phyloP scores from a whole-genome alignment of 1,140 invertebrate species.

The Drosophila rufa region DNA sequence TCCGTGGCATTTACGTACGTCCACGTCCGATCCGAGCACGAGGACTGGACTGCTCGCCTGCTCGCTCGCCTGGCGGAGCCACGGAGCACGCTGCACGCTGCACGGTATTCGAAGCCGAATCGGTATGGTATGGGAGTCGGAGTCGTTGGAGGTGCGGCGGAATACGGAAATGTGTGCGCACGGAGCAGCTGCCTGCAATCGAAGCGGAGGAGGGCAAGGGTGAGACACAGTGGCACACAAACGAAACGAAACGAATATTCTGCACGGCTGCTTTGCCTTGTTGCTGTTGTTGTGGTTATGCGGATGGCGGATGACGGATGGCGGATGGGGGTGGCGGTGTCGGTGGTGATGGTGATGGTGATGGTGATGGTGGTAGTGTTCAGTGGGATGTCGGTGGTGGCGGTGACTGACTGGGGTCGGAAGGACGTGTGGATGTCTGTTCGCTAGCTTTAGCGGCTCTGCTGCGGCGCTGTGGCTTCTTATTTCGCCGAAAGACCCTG shows the following conservation, averaged over 20 bases:
- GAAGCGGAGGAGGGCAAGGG: constrained; percentile 10
- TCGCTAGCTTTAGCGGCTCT: neutral
- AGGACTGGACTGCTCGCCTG: constrained; percentile 12
- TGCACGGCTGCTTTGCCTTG: constrained; percentile 18
- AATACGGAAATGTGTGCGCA: constrained; percentile 30
- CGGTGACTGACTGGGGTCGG: neutral
- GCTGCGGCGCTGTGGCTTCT: constrained; percentile 3
- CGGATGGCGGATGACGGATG: constrained; percentile 13
- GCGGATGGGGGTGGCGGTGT: constrained; percentile 4
- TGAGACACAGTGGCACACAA: constrained; percentile 26
- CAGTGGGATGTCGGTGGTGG: neutral
- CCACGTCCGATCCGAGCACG: constrained; percentile 18
- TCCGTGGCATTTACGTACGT: constrained; percentile 27
- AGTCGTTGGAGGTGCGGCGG: constrained; percentile 4
- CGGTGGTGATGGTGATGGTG: neutral
- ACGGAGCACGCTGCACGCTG: neutral
- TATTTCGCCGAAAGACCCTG: constrained; percentile 25
- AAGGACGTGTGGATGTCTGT: constrained; percentile 3
- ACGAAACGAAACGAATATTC: constrained; percentile 14
- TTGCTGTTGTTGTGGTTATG: constrained; percentile 43
- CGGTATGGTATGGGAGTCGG: neutral
- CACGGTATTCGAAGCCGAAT: neutral
- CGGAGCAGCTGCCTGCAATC: constrained; percentile 24
- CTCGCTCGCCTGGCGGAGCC: neutral
- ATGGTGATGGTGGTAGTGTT: neutral